phyloP scores from a whole-genome alignment of 2,888 invertebrate species.

The Rapana venosa region DNA sequence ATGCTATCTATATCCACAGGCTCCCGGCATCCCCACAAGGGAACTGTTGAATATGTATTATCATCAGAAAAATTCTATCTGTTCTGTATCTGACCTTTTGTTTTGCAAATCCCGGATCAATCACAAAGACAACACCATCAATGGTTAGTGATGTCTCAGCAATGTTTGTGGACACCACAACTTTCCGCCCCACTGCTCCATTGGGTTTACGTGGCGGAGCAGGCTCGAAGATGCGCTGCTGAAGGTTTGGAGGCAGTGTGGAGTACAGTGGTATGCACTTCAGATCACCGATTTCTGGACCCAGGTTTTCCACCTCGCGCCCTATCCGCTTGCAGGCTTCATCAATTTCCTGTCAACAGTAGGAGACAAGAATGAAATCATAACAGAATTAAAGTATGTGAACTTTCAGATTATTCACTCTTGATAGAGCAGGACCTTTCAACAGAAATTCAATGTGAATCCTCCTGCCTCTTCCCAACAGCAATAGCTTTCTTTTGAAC shows the following conservation, averaged over 20 bases:
- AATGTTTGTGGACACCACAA: conserved; percentile 99
- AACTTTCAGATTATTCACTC: too few species aligned
- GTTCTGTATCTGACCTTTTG: conserved; percentile 86
- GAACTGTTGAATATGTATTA: too few species aligned
- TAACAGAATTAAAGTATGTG: too few species aligned
- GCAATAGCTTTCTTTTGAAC: too few species aligned
- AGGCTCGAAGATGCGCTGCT: conserved; percentile 97
- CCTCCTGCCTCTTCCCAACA: too few species aligned
- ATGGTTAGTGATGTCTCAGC: conserved; percentile 99
- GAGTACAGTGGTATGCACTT: conserved; percentile 99
- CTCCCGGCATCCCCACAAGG: too few species aligned
- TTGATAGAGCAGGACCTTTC: too few species aligned
- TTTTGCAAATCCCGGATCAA: conserved; percentile 99
- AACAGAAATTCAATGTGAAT: too few species aligned
- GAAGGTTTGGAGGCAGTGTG: conserved; percentile 96
- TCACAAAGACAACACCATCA: conserved; percentile 99
- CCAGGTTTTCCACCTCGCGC: conserved; percentile 95
- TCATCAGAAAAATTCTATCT: too few species aligned
- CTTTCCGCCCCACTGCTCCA: conserved; percentile 93
- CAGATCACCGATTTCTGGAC: conserved; percentile 96
- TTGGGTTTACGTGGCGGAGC: conserved; percentile 94
- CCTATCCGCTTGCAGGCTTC: conserved; percentile 99
- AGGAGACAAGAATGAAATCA: too few species aligned
- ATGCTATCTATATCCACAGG: too few species aligned
- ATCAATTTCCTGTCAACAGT: conserved; percentile 88